These are phyloP conservation scores for Tetraneura akinire DNA, from an alignment of 1,140 invertebrate species.

Conservation along the genomic window DNA sequence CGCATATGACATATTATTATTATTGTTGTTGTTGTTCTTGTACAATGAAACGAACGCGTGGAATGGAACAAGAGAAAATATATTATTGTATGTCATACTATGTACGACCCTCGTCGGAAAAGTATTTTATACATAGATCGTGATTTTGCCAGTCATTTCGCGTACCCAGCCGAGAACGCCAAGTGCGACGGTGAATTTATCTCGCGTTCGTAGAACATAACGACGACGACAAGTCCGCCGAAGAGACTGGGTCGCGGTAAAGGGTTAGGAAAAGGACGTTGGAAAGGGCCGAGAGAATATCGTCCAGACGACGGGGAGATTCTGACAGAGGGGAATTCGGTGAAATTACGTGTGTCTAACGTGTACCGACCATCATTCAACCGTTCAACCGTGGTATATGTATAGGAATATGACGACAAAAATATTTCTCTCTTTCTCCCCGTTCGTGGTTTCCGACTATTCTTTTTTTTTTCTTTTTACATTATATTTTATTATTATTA, in stretches of 20 bases:
- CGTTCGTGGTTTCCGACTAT: background rate
- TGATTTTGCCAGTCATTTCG: constrained; percentile 20
- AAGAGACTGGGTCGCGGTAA: too few relatives aligned
- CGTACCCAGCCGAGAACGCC: too few relatives aligned
- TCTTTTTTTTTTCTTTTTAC: background rate
- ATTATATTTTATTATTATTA: background rate
- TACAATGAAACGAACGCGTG: background rate
- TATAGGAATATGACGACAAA: too few relatives aligned
- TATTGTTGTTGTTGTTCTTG: too few relatives aligned
- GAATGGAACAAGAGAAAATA: background rate
- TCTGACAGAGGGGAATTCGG: background rate
- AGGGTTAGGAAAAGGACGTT: background rate
- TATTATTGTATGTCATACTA: too few relatives aligned
- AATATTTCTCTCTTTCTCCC: background rate
- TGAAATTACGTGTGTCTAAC: background rate
- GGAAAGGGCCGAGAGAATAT: background rate
- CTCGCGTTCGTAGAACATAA: background rate
- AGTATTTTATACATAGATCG: background rate
- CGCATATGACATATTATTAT: background rate
- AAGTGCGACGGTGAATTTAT: constrained; percentile 2
- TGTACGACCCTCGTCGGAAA: background rate
- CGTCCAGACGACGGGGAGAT: background rate
- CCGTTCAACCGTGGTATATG: too few relatives aligned
- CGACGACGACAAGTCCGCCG: too few relatives aligned
- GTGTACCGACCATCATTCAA: constrained; percentile 14